A percentile compares a stretch with the other conserved stretches of the same genome.
Conservation (phyloP, 2,888 invertebrate genomes). For the Noctuana brunneofusca region DNA sequence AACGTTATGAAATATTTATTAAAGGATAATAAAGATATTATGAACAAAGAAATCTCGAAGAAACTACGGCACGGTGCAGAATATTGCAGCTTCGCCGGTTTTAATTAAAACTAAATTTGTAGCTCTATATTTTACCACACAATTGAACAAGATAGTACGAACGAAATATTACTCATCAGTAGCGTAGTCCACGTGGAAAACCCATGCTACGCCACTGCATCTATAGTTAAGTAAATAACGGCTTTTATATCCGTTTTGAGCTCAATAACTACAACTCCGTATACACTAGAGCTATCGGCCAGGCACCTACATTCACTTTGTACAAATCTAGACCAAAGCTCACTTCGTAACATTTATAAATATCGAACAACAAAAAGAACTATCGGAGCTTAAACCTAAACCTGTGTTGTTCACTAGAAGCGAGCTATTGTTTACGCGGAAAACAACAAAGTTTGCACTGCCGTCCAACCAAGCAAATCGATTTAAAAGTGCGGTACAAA, state of each 20-base stretch:
- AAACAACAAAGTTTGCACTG: conserved; percentile 25
- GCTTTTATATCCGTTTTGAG: not conserved
- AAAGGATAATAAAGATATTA: too few relatives aligned
- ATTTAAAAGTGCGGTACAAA: conserved; percentile 61
- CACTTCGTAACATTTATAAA: conserved; percentile 20
- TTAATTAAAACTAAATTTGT: too few relatives aligned
- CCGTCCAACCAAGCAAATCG: conserved; percentile 46
- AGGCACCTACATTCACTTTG: not conserved
- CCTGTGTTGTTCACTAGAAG: conserved; percentile 28
- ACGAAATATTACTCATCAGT: too few relatives aligned
- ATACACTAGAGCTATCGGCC: not conserved
- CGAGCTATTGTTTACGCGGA: conserved; percentile 32
- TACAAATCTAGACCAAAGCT: conserved; percentile 9
- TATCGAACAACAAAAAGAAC: conserved; percentile 26
- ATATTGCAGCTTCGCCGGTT: too few relatives aligned
- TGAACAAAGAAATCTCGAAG: too few relatives aligned
- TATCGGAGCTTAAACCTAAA: conserved; percentile 28
- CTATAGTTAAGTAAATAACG: not conserved
- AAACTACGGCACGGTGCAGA: too few relatives aligned
- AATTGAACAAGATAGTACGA: too few relatives aligned
- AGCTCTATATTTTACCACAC: too few relatives aligned
- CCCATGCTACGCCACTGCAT: too few relatives aligned
- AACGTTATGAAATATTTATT: too few relatives aligned
- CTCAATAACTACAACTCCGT: too few relatives aligned
- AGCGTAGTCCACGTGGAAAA: too few relatives aligned